phyloP scores from a whole-genome alignment of 1,140 invertebrate species.

The Drosophila miranda region DNA sequence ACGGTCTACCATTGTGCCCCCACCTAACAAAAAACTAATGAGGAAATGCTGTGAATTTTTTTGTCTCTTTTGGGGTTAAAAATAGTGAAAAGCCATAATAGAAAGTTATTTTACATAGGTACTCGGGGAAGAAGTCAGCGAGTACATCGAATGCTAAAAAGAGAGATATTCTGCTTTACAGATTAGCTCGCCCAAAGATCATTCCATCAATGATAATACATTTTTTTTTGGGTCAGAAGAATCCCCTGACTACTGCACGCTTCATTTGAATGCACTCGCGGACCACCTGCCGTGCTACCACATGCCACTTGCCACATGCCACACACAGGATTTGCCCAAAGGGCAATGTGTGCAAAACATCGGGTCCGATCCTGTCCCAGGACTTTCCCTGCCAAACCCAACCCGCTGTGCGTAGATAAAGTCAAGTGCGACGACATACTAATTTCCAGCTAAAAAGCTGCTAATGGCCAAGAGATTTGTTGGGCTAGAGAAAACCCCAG shows the following conservation, averaged over 20 bases:
- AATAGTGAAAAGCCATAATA: conserved; percentile 54
- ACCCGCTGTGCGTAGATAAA: conserved; percentile 63
- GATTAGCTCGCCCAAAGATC: neutral
- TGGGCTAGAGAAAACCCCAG: conserved; percentile 22
- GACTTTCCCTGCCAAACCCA: conserved; percentile 48
- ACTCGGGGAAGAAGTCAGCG: neutral
- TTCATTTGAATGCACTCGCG: neutral
- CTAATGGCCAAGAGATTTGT: conserved; percentile 43
- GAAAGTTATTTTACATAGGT: conserved; percentile 45
- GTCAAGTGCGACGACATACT: conserved; percentile 58
- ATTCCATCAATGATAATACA: conserved; percentile 7
- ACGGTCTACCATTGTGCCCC: conserved; percentile 54
- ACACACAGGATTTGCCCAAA: conserved; percentile 58
- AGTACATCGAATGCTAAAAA: conserved; percentile 1
- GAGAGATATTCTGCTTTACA: too few relatives aligned
- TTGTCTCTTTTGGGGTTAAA: conserved; percentile 29
- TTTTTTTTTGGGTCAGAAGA: neutral
- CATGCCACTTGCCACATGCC: conserved; percentile 26
- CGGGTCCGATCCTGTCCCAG: conserved; percentile 13
- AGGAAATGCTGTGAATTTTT: conserved; percentile 64
- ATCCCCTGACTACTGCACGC: neutral
- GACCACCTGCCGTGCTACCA: conserved; percentile 44
- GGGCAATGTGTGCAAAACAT: conserved; percentile 50
- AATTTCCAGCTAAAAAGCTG: conserved; percentile 73
- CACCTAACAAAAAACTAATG: conserved; percentile 58